Base-by-base conservation (phyloP, 2,888 invertebrate genomes). In the Chrysolina oricalcia region DNA sequence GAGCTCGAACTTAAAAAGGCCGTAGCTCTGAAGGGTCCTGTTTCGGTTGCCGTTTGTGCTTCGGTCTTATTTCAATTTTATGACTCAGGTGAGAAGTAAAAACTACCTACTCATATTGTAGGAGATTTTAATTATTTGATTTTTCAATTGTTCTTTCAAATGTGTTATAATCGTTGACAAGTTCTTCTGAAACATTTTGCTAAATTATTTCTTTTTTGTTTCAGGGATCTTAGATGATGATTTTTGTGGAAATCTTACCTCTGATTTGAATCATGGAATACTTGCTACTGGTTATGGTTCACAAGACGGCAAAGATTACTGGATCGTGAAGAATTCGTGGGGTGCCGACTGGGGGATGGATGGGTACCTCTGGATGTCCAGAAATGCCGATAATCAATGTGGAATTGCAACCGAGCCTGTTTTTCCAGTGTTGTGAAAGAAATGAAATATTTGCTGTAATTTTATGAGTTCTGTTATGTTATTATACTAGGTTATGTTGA, bases 11-110 rank as follows among this genome's bases (percentile, higher is more conserved):
- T 82, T 11, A 72, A 78, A 69, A 65, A 62, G 15, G 82, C 82
- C n/a, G 78, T 81, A 10, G 81, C 78, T 6, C 48, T 63, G 11
- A 70, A 76, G 27, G 80, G 81, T 8, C 82, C 82, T 19, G 72
- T 81, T 23, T 79, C 81, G 0, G 78, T 81, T 4, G 46, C 46
- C 3, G 6, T 46, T 46, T 46, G 46, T n/a, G 46, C 46, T 15
- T 46, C 46, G 15, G 6, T 46, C n/a, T 4, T 4, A 2, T 46
- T 46, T 2, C 46, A 46, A n/a, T 15, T 46, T 3, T 46, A 46
- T 46, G 4, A 13, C 0, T 46, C 46, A 15, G 46, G 46, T 46
- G 15, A 46, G 15, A 46, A 4, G 46, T 2, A 0, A 35, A 3
- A 35, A 35, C 4, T 35, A 6, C n/a, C n/a, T n/a, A n/a, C n/a